Evolutionary conservation across 2,888 invertebrate species (phyloP).

Genomic region (Drosophila anomalata): DNA sequence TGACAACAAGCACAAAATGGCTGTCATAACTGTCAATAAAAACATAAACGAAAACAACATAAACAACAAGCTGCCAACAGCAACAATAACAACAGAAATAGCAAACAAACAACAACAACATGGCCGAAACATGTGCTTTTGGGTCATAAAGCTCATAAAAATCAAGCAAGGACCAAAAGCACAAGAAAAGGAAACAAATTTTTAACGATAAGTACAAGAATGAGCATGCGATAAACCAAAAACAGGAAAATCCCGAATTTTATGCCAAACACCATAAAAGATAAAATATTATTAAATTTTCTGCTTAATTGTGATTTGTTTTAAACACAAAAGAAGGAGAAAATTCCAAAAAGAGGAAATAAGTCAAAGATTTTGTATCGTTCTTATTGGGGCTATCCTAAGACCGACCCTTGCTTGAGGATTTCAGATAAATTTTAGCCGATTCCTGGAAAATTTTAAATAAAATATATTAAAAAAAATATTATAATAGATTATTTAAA

Average conservation of each 20-base stretch:
- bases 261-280: conserved; percentile 45
- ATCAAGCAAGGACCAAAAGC: conserved; percentile 30
- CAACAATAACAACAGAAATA: conserved; percentile 6
- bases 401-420: too few species aligned
- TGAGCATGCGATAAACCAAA: conserved; percentile 11
- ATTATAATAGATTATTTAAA: too few species aligned
- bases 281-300: conserved; percentile 25
- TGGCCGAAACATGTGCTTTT: conserved; percentile 37
- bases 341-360: not conserved
- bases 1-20: conserved; percentile 28
- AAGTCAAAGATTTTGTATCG: not conserved
- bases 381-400: not conserved
- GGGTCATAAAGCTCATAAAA: conserved; percentile 51
- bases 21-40: conserved; percentile 46
- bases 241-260: conserved; percentile 7
- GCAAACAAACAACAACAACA: conserved; percentile 7
- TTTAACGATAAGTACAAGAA: conserved; percentile 7
- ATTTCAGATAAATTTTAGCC: too few species aligned
- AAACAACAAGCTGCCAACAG: conserved; percentile 15
- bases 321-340: not conserved
- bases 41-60: conserved; percentile 42
- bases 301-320: conserved; percentile 19
- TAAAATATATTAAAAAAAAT: too few species aligned
- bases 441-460: too few species aligned
- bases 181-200: conserved; percentile 11